Percentiles rank a stretch among this genome's conserved stretches.
These are phyloP conservation scores for Cladorhizidae sp. DNA, from an alignment of 37 sponge, comb jelly and placozoan genomes.

Conservation along the genomic window DNA sequence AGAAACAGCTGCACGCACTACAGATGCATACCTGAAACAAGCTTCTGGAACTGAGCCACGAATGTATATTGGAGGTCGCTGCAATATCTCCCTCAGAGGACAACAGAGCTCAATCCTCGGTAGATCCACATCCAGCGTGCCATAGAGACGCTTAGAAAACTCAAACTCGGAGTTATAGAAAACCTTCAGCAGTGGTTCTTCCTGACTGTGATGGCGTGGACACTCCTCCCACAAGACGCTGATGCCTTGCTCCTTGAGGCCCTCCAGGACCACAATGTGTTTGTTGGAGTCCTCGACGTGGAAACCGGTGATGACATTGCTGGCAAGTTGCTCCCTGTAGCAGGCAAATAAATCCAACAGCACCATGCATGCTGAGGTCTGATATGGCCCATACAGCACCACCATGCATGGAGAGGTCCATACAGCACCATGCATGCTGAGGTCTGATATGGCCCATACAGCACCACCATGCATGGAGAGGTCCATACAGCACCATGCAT, in stretches of 20 bases:
- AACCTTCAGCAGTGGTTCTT: constrained; percentile 32
- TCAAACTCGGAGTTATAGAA: constrained; percentile 81
- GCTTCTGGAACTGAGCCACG: constrained; percentile 35
- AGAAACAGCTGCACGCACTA: background rate
- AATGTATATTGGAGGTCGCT: constrained; percentile 68
- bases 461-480: too few species aligned
- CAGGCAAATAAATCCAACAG: background rate
- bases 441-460: background rate
- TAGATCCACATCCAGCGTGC: constrained; percentile 77
- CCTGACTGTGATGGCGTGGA: constrained; percentile 63
- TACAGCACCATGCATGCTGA: background rate
- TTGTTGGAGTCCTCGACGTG: constrained; percentile 71
- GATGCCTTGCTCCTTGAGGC: constrained; percentile 59
- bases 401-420: background rate
- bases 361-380: too few species aligned
- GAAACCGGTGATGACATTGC: constrained; percentile 78
- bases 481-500: too few species aligned
- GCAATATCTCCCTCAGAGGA: constrained; percentile 52
- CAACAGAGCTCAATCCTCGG: constrained; percentile 57
- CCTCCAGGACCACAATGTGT: constrained; percentile 88
- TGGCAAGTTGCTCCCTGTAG: constrained; percentile 39
- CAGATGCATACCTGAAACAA: constrained; percentile 42
- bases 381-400: background rate
- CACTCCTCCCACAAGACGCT: constrained; percentile 63
- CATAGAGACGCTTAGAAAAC: constrained; percentile 85